Conservation (phyloP, 2,113 vertebrate genomes). For the Pluvianellus socialis region DNA sequence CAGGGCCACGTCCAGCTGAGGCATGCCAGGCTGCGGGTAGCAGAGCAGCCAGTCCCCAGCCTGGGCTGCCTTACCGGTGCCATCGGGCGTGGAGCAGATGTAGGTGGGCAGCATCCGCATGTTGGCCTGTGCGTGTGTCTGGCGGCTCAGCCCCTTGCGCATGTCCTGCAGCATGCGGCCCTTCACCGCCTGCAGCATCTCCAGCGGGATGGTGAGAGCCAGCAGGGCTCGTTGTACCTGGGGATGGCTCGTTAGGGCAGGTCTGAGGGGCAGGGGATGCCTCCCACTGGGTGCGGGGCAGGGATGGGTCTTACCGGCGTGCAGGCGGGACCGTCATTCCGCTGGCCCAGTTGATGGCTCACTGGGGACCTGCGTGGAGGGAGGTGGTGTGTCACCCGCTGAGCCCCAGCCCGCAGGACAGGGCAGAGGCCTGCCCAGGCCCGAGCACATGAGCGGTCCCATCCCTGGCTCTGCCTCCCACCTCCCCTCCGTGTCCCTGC, state of each 20-base stretch:
- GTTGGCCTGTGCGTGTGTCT: slow-evolving; percentile 24
- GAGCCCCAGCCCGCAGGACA: background rate
- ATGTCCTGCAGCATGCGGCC: slow-evolving; percentile 69
- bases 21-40: fast-evolving
- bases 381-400: background rate
- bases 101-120: slow-evolving; percentile 88
- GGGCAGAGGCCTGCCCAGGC: background rate
- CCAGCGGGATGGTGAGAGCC: slow-evolving; percentile 63
- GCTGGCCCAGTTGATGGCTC: background rate
- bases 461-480: background rate
- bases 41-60: background rate
- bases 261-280: background rate
- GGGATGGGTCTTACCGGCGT: background rate
- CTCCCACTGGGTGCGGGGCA: fast-evolving
- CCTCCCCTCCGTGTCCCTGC: background rate
- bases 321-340: fast-evolving
- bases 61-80: slow-evolving; percentile 77
- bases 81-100: slow-evolving; percentile 80
- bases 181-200: slow-evolving; percentile 74
- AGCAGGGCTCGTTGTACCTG: slow-evolving; percentile 76
- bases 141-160: slow-evolving; percentile 70
- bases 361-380: background rate
- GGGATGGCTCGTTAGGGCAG: background rate
- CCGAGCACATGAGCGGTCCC: background rate
- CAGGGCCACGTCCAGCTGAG: background rate